Conservation (phyloP, 2,797 vertebrate genomes). For the Spheniscus humboldti region DNA sequence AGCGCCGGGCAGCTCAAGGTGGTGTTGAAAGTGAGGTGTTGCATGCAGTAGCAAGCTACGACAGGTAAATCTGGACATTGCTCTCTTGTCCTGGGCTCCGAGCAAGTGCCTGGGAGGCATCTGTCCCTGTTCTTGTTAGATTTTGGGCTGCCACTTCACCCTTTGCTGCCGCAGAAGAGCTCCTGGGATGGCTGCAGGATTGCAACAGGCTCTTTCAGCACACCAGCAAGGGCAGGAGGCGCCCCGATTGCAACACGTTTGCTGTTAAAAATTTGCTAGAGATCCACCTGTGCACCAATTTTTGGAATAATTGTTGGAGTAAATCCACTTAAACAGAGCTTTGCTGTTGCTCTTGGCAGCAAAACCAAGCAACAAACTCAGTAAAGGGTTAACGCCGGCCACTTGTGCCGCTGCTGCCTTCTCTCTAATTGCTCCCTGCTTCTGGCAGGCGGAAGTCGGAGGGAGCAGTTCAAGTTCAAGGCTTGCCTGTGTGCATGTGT, state of each 20-base stretch:
- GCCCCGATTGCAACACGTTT: rapidly evolving
- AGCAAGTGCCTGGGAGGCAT: rapidly evolving
- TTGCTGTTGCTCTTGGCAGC: rapidly evolving
- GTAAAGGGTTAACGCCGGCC: not conserved
- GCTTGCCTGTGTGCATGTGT: not conserved
- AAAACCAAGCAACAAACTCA: not conserved
- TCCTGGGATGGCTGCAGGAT: not conserved
- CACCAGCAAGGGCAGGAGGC: not conserved
- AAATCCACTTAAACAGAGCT: not conserved
- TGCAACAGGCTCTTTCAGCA: rapidly evolving
- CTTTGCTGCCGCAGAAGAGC: not conserved
- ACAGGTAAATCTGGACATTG: not conserved
- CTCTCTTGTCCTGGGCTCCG: rapidly evolving
- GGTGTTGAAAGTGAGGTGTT: not conserved
- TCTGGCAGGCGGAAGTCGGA: constrained; percentile 8
- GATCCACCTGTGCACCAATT: rapidly evolving
- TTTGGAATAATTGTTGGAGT: too few species aligned
- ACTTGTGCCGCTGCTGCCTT: not conserved
- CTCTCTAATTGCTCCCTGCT: not conserved
- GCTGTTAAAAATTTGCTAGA: not conserved
- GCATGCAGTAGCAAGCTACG: rapidly evolving
- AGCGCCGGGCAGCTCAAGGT: rapidly evolving
- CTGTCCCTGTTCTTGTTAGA: not conserved
- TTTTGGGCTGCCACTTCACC: not conserved
- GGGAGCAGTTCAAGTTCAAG: not conserved